These are phyloP conservation scores for Perca schrenkii DNA, from an alignment of 2,113 vertebrate genomes.

Conservation along the genomic window DNA sequence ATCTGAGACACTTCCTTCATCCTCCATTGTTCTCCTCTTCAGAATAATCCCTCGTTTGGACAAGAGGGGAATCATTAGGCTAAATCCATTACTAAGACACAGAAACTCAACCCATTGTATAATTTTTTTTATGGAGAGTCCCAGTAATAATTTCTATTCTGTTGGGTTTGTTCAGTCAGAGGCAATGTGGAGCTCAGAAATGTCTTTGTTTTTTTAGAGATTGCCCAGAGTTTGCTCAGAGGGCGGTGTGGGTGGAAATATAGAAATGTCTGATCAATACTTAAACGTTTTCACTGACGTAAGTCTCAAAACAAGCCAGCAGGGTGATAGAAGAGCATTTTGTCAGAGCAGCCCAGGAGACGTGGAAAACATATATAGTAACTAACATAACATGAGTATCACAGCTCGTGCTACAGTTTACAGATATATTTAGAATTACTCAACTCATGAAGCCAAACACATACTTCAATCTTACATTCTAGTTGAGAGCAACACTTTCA, in stretches of 20 bases:
- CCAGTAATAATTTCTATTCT: constrained; percentile 38
- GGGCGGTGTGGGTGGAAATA: constrained; percentile 12
- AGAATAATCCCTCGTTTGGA: constrained; percentile 74
- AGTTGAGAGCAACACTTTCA: background rate
- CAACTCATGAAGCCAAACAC: background rate
- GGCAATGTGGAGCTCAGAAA: background rate
- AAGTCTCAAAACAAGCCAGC: constrained; percentile 10
- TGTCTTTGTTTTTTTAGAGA: background rate
- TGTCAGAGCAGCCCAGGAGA: background rate
- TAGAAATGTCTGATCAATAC: constrained; percentile 22
- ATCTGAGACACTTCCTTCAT: constrained; percentile 40
- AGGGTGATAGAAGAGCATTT: background rate
- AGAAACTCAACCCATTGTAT: constrained; percentile 54
- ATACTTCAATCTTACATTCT: background rate
- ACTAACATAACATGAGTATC: background rate
- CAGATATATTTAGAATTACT: background rate
- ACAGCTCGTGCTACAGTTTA: background rate
- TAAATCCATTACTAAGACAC: constrained; percentile 71
- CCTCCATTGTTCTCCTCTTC: constrained; percentile 49
- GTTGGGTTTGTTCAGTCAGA: constrained; percentile 22
- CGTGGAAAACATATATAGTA: background rate
- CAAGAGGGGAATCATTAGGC: constrained; percentile 72
- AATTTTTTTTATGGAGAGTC: constrained; percentile 56
- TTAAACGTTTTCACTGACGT: background rate
- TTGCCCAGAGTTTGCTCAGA: background rate